Evolutionary conservation across 2,888 invertebrate species (phyloP).

Genomic region (Lysandra bellargus): DNA sequence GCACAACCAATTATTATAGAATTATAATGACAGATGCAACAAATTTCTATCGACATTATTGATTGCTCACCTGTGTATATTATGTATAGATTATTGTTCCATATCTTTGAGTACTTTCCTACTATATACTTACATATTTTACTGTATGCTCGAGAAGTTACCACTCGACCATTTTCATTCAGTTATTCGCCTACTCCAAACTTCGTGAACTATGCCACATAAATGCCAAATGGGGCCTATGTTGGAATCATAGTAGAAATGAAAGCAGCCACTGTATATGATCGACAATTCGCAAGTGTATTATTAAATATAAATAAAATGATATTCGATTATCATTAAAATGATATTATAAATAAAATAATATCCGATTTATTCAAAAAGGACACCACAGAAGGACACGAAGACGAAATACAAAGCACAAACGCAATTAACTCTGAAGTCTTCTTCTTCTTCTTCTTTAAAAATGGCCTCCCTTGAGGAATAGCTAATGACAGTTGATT

Average conservation of each 20-base stretch:
- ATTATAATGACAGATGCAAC: slow-evolving; percentile 18
- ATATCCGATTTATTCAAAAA: no score
- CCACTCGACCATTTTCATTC: slow-evolving; percentile 26
- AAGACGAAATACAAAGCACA: slow-evolving; percentile 1
- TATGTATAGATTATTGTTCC: slow-evolving; percentile 46
- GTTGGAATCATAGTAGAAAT: slow-evolving; percentile 10
- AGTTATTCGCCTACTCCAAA: slow-evolving; percentile 1
- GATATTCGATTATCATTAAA: background rate
- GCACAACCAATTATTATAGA: slow-evolving; percentile 31
- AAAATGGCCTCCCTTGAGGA: no score
- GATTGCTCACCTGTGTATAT: slow-evolving; percentile 43
- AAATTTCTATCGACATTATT: background rate
- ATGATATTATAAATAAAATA: no score
- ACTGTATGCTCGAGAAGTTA: background rate
- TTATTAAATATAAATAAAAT: background rate
- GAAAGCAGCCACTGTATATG: background rate
- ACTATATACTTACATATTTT: background rate
- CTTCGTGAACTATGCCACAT: slow-evolving; percentile 25
- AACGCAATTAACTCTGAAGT: no score
- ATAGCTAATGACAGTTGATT: no score
- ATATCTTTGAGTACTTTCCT: slow-evolving; percentile 42
- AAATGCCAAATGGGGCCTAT: slow-evolving; percentile 19
- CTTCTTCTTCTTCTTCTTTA: no score
- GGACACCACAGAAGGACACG: background rate
- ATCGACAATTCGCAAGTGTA: background rate